Conservation (phyloP, 2,797 vertebrate genomes). For the Coluber constrictor region DNA sequence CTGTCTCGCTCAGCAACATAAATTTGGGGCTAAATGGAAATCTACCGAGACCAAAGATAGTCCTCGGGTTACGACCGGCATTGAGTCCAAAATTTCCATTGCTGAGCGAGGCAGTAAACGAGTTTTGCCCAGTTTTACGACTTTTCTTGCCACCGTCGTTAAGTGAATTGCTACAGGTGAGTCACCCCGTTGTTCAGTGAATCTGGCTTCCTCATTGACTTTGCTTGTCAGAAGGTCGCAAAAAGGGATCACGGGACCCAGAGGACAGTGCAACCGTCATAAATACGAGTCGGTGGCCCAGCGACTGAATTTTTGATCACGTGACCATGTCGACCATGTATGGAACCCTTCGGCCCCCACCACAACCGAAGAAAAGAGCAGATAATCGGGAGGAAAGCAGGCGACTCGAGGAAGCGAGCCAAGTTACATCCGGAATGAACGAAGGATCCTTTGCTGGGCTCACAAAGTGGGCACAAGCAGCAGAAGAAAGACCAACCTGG, state of each 20-base stretch:
- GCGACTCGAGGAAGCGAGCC: not conserved
- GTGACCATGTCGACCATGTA: not conserved
- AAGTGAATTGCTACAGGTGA: too few species aligned
- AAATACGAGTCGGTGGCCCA: not conserved
- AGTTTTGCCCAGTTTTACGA: not conserved
- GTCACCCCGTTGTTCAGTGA: fast-evolving
- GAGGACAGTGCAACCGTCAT: not conserved
- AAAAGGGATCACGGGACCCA: not conserved
- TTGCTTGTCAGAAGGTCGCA: not conserved
- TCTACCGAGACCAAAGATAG: too few species aligned
- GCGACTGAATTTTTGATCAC: too few species aligned
- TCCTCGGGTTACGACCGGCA: not conserved
- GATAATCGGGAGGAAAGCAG: not conserved
- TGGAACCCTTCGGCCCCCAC: not conserved
- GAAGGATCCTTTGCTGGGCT: not conserved
- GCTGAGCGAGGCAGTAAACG: not conserved
- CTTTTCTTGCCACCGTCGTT: too few species aligned
- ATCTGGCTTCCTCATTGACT: fast-evolving
- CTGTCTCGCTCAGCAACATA: not conserved
- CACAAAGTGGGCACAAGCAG: too few species aligned
- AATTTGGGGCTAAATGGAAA: not conserved
- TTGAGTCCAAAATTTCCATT: too few species aligned
- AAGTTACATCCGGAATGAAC: not conserved
- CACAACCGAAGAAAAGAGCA: not conserved
- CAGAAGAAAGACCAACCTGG: too few species aligned